Evolutionary conservation across 2,888 invertebrate genomes (phyloP).

Genomic region (Cylindroiulus punctatus): DNA sequence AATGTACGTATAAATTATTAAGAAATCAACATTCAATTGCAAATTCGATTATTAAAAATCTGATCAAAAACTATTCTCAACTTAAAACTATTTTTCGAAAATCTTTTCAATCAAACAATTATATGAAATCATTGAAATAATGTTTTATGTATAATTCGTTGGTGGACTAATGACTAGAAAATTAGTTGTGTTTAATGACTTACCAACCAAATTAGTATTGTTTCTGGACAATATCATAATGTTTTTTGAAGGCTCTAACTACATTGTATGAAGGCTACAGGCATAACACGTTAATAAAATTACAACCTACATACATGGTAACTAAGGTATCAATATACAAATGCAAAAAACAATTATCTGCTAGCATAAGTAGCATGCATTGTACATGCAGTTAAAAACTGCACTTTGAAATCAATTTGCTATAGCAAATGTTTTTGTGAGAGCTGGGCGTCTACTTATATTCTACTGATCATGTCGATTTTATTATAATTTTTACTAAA

Average conservation of each 20-base stretch:
- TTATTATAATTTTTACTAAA: not conserved
- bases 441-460: not conserved
- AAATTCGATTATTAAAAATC: not conserved
- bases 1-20: not conserved
- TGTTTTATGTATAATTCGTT: too few relatives aligned
- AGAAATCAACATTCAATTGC: not conserved
- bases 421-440: not conserved
- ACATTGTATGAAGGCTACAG: not conserved
- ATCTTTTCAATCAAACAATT: too few relatives aligned
- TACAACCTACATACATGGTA: not conserved
- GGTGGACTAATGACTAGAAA: too few relatives aligned
- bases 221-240: too few relatives aligned
- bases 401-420: not conserved
- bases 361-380: too few relatives aligned
- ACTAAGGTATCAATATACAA: not conserved
- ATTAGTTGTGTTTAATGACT: too few relatives aligned
- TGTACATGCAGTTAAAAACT: not conserved
- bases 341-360: not conserved
- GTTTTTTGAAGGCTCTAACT: not conserved
- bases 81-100: too few relatives aligned
- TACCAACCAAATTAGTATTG: too few relatives aligned
- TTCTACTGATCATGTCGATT: not conserved
- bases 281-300: not conserved
- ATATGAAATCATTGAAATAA: too few relatives aligned
- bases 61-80: too few relatives aligned